Evolutionary conservation across 2,888 invertebrate genomes (phyloP).

Genomic region (Callyntrura sp.): DNA sequence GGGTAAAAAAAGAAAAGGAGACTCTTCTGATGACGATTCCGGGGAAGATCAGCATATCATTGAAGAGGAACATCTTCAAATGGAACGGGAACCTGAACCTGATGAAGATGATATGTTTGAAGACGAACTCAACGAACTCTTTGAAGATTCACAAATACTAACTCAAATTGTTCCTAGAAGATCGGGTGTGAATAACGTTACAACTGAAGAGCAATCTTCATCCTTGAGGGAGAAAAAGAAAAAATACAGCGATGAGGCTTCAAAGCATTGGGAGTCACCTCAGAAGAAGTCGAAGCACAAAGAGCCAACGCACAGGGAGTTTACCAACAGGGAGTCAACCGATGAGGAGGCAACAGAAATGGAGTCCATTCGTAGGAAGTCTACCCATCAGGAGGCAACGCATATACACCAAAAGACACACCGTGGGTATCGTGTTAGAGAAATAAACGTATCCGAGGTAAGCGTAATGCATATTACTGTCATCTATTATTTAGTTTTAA

Average conservation of each 20-base stretch:
- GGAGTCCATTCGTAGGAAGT: neutral
- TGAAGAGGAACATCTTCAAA: too few relatives aligned
- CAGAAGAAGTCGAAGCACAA: too few relatives aligned
- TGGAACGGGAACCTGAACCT: too few relatives aligned
- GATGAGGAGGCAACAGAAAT: slow-evolving; percentile 23
- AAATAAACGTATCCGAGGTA: slow-evolving; percentile 70
- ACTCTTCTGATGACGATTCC: too few relatives aligned
- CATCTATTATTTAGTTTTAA: too few relatives aligned
- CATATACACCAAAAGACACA: neutral
- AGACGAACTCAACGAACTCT: slow-evolving; percentile 43
- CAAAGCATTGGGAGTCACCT: too few relatives aligned
- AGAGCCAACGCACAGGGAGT: too few relatives aligned
- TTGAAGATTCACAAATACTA: slow-evolving; percentile 53
- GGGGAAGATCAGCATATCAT: too few relatives aligned
- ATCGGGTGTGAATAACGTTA: neutral
- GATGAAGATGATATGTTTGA: slow-evolving; percentile 48
- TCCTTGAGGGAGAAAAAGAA: neutral
- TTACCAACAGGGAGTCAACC: too few relatives aligned
- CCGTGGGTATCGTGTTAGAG: slow-evolving; percentile 58
- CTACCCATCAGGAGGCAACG: neutral
- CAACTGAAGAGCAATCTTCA: neutral
- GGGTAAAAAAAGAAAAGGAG: too few relatives aligned
- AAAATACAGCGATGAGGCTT: too few relatives aligned
- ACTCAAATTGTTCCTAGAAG: slow-evolving; percentile 46
- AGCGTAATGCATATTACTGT: too few relatives aligned